Conservation (phyloP, 2,888 invertebrate species). For the Agrotis ipsilon region DNA sequence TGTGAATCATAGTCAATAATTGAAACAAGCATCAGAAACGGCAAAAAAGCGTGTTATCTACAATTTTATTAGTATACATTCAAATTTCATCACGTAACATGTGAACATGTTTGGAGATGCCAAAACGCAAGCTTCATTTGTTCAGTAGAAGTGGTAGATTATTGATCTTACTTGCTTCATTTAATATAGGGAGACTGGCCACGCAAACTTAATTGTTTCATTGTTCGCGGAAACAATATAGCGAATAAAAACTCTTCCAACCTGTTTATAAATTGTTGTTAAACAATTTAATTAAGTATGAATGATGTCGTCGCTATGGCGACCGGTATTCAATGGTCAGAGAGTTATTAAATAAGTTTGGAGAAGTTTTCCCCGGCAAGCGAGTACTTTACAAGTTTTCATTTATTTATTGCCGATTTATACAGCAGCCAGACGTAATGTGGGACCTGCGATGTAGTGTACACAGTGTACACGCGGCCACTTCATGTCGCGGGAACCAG, state of each 20-base stretch:
- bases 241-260: slow-evolving; percentile 37
- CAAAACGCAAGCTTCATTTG: background rate
- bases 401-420: slow-evolving; percentile 82
- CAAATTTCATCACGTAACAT: background rate
- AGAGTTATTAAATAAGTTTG: slow-evolving; percentile 81
- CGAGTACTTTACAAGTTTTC: slow-evolving; percentile 73
- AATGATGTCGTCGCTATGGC: slow-evolving; percentile 62
- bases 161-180: slow-evolving; percentile 8
- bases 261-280: slow-evolving; percentile 58
- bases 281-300: slow-evolving; percentile 66
- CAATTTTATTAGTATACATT: background rate
- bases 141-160: background rate
- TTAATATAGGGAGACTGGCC: background rate
- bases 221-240: slow-evolving; percentile 36
- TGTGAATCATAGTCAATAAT: too few relatives aligned
- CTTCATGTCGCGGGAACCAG: slow-evolving; percentile 12
- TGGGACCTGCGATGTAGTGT: slow-evolving; percentile 47
- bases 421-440: slow-evolving; percentile 73
- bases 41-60: background rate
- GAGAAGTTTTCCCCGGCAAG: slow-evolving; percentile 59
- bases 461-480: background rate
- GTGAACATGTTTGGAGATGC: background rate
- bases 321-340: slow-evolving; percentile 69
- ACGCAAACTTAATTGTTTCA: slow-evolving; percentile 9
- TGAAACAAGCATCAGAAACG: background rate